A percentile compares a stretch with the other conserved stretches of the same genome.
phyloP scores from a whole-genome alignment of 2,888 invertebrate species.

The Papilio demoleus region DNA sequence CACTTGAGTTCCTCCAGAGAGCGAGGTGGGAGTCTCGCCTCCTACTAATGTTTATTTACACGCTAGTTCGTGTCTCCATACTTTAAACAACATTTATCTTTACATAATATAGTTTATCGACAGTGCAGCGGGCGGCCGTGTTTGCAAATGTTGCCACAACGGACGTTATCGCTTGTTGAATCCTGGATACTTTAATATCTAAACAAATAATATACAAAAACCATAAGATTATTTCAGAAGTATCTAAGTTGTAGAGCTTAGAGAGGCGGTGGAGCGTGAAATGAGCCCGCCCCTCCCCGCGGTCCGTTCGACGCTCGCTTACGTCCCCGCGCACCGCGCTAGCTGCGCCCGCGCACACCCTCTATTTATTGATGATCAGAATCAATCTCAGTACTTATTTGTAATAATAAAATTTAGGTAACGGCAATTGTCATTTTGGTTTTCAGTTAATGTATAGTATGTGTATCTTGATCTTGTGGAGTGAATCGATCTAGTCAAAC shows the following conservation, averaged over 20 bases:
- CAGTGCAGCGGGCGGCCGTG: background rate
- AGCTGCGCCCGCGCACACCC: background rate
- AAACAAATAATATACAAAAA: too few species aligned
- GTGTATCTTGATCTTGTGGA: too few species aligned
- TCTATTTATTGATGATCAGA: slow-evolving; percentile 20
- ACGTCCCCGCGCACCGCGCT: background rate
- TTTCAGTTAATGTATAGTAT: background rate
- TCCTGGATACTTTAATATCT: too few species aligned
- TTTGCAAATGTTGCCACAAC: background rate
- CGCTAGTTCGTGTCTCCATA: background rate
- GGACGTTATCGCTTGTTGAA: too few species aligned
- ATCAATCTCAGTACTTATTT: slow-evolving; percentile 22
- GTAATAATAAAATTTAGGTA: background rate
- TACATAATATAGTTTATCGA: background rate
- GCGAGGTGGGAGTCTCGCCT: too few species aligned
- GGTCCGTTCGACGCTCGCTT: background rate
- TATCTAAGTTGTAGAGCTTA: background rate
- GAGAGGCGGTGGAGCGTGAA: slow-evolving; percentile 11
- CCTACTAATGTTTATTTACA: background rate
- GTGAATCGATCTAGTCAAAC: too few species aligned
- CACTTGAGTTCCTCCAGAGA: background rate
- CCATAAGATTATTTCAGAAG: too few species aligned
- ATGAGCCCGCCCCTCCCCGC: background rate
- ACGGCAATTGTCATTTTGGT: background rate
- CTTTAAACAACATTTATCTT: background rate